Base-by-base conservation (phyloP, 2,113 vertebrate species). In the Seriola rivoliana region DNA sequence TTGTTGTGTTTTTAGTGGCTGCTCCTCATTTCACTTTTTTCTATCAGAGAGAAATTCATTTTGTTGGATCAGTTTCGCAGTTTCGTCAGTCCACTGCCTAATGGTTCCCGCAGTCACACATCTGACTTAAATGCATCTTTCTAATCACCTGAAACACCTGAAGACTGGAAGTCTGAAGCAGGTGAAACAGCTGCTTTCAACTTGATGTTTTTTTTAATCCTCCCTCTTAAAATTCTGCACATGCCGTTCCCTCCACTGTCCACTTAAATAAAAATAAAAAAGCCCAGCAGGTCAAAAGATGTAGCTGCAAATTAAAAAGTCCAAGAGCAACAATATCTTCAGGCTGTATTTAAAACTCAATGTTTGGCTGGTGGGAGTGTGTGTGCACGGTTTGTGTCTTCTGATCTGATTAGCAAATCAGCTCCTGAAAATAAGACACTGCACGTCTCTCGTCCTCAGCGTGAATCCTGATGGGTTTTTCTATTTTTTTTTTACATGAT, bases 311-410 rank as follows among this genome's bases (percentile, higher is more conserved):
- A 44, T 54, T 38, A 66, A 59, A 29, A 66, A 34, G 23, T 32
- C 57, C 48, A 13, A 25, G 3, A 64, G 29, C 50, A 58, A 50
- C n/a, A 67, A 12, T n/a, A 48, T 55, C 62, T 81, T 1, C 14
- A 32, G 78, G 70, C 78, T 32, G 42, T 67, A 17, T 59, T 73
- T 58, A 59, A 72, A 66, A 9, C 50, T 36, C 8, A 6, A 12
- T 23, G 10, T 59, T 29, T 32, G 16, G 19, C 58, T 19, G 44
- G 46, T 36, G 29, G 34, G 19, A 19, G 10, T 36, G 4, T 57
- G 46, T 17, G 38, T 19, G 14, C 17, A 16, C 7, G 21, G 14
- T 23, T 19, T 17, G 8, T 19, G 64, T 60, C 17, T 58, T 42
- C 11, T 46, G 48, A 71, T 66, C 10, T 65, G 60, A 66, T 65